Evolutionary conservation across 2,888 invertebrate species (phyloP), one percentile per base, ranked within the genome.

Genomic region (Eilema caniola): DNA sequence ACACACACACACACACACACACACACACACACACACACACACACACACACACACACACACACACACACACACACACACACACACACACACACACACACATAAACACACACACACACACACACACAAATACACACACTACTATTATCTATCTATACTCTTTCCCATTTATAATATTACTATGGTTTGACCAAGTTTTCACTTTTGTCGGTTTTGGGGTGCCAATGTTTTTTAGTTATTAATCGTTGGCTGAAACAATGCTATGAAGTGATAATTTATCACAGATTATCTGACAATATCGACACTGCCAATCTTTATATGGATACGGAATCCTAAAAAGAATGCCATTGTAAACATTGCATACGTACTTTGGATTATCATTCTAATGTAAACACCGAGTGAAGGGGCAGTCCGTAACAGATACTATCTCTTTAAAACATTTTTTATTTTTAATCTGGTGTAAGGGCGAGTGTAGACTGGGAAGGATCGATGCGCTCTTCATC

Each of bases 401-500:
- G 81, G 85, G 83, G 83, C 84, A 82, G 80, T 77, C 81, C 77
- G 76, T 78, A 77, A 76, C 81, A 81, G 84, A 84, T 83, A 83
- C 75, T 77, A 85, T 83, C 84, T 81, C 73, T 73, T 73, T 61
- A 71, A 78, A 75, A 57, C 69, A 72, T 77, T 72, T 82, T 72
- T 81, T 84, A 82, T 84, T 85, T 84, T 84, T 85, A 85, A 86
- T 87, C 78, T 80, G 72, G 75, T 66, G 62, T 84, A 83, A 86
- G 86, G 86, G 85, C 74, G 80, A 79, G 77, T 85, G 78, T 80
- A 86, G 82, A 84, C 80, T 70, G 83, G 77, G 74, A 83, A 23
- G 53, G 67, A 87, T 87, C 83, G 86, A 86, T 86, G 86, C 78
- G 83, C 85, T 86, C 86, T 88, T 89, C 89, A 88, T 86, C 85